Evolutionary conservation across 2,113 vertebrate species (phyloP), one percentile per base, ranked within the genome.

Genomic region (Tichodroma muraria): DNA sequence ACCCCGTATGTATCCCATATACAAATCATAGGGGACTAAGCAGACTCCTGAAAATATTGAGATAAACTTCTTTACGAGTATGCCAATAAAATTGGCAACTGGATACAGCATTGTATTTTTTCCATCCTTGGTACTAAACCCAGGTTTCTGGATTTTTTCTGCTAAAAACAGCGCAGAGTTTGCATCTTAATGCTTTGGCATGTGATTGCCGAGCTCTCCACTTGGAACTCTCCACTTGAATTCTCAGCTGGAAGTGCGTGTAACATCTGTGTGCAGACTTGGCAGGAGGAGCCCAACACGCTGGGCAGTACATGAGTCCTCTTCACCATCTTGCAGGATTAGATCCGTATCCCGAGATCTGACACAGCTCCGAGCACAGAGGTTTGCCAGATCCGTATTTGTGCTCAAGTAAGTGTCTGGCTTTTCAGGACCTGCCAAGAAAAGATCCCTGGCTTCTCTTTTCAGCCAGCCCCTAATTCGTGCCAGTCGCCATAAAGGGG

Each of bases 261-360:
- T 80, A 95, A 88, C 91, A 90, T 95, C 85, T 86, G 82, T 81
- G 88, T 50, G 72, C 5, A 4, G 77, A 42, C 72, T 95, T 95
- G 85, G 81, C 93, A 93, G 80, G 60, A 80, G 65, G 49, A 90
- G 52, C 47, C 38, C 2, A 1, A 37, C 90, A 93, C 0, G 12
- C 71, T 88, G 79, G 85, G 94, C 94, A 90, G 76, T 83, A 93
- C 92, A 93, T 5, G 27, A 90, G 57, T 88, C 56, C 91, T 88
- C 64, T 30, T 78, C 85, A 84, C 69, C 83, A 75, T 84, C 90
- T 93, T 90, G 80, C 80, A 69, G 69, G 40, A 95, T 80, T 47
- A 86, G 60, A 91, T 75, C 81, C 28, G 0, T 35, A 84, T 57
- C 85, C 64, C 64, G 44, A 90, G 82, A 81, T 93, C 45, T 5